phyloP scores from a whole-genome alignment of 2,888 invertebrate genomes.

The Drosophila longiperda region DNA sequence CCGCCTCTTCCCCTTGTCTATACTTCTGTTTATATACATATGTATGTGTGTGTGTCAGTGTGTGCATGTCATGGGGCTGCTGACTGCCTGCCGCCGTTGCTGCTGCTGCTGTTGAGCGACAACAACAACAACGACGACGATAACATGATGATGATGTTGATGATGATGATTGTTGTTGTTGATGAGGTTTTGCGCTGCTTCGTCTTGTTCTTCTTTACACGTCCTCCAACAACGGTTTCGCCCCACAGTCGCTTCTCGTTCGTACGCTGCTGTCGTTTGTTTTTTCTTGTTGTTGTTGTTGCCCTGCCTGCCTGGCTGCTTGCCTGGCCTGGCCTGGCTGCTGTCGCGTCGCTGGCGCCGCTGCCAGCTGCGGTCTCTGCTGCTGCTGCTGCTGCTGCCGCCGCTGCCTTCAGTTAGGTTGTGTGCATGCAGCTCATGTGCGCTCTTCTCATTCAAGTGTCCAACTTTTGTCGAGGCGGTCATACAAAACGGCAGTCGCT shows the following conservation, averaged over 20 bases:
- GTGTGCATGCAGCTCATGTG: slow-evolving; percentile 81
- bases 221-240: slow-evolving; percentile 73
- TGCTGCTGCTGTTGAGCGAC: slow-evolving; percentile 58
- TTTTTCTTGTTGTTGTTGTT: slow-evolving; percentile 47
- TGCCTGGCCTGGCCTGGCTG: slow-evolving; percentile 52
- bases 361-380: slow-evolving; percentile 61
- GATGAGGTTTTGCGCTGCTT: slow-evolving; percentile 63
- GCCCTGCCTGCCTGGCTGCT: slow-evolving; percentile 52
- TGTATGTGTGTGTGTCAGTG: slow-evolving; percentile 28
- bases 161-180: slow-evolving; percentile 41
- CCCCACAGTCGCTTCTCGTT: slow-evolving; percentile 60
- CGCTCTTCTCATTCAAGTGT: slow-evolving; percentile 84
- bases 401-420: slow-evolving; percentile 63
- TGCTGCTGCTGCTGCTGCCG: slow-evolving; percentile 45
- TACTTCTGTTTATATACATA: slow-evolving; percentile 27
- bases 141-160: slow-evolving; percentile 8
- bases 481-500: slow-evolving; percentile 73
- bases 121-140: slow-evolving; percentile 40
- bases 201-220: slow-evolving; percentile 79
- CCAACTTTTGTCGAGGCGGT: slow-evolving; percentile 84
- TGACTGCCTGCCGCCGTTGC: slow-evolving; percentile 53
- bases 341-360: slow-evolving; percentile 58
- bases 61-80: slow-evolving; percentile 62
- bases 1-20: slow-evolving; percentile 34
- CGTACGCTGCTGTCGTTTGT: slow-evolving; percentile 52